Conservation (phyloP, 2,888 invertebrate genomes). For the Macrophya annulata region DNA sequence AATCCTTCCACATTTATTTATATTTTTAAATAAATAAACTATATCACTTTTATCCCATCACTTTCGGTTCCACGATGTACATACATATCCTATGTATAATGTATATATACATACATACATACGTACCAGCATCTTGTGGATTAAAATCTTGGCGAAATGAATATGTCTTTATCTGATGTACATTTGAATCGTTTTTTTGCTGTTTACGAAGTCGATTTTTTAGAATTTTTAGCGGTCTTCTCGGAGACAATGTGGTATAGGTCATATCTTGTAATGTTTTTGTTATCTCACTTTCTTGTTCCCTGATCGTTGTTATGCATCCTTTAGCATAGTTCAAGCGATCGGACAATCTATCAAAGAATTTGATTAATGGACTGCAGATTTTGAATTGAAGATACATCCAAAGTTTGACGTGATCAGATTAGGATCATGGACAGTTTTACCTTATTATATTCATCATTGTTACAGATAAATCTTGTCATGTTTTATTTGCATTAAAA, state of each 20-base stretch:
- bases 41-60: background rate
- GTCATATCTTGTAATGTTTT: slow-evolving; percentile 21
- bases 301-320: slow-evolving; percentile 16
- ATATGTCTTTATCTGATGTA: slow-evolving; percentile 33
- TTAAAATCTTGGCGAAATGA: slow-evolving; percentile 23
- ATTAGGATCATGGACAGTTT: background rate
- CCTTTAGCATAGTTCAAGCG: slow-evolving; percentile 17
- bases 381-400: background rate
- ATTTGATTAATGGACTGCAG: background rate
- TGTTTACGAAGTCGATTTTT: slow-evolving; percentile 41
- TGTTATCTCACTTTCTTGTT: slow-evolving; percentile 19
- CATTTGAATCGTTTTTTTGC: background rate
- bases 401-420: background rate
- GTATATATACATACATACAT: background rate
- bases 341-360: slow-evolving; percentile 24
- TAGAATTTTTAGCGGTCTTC: slow-evolving; percentile 42
- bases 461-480: background rate
- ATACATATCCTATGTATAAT: no score
- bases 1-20: background rate
- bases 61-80: background rate
- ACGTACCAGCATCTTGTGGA: slow-evolving; percentile 26
- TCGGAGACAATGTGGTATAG: background rate
- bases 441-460: slow-evolving; percentile 1
- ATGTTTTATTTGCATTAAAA: background rate
- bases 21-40: background rate